Evolutionary conservation across 2,888 invertebrate species (phyloP), one percentile per base, ranked within the genome.

Genomic region (Spodoptera exigua): DNA sequence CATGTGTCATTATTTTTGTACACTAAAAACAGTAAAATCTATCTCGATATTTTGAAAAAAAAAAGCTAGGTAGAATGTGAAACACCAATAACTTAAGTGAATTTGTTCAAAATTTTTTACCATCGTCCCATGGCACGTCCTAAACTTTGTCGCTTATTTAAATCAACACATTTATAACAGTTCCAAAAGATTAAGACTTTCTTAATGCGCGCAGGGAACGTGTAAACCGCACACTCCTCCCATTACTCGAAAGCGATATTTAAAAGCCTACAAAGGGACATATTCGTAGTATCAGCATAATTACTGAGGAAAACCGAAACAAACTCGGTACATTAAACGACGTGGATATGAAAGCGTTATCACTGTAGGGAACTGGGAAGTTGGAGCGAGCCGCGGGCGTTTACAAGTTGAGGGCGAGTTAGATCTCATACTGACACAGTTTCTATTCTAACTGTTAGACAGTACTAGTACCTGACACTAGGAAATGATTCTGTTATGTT

Each of bases 341-440:
- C 75, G 70, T 78, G 74, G 77, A 78, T 82, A 76, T 77, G 82
- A 82, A 85, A 84, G 79, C 80, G 80, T 86, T 87, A 87, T 87
- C 84, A 82, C 80, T 82, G 78, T 76, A 51, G 76, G 66, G 5
- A 27, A 27, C 27, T 27, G 27, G 61, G 66, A 84, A 84, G 78
- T 85, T 85, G 66, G 61, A 55, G 34, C 41, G 60, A 41, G 59
- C 83, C 76, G 60, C 76, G 55, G 74, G 86, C 84, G 77, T 83
- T 84, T 81, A 78, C 73, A 83, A 85, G 80, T 87, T 78, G 69
- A 78, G 70, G 70, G 32, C 72, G 74, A 83, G 82, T 81, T 81
- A 79, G 78, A 85, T 81, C 82, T 81, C 80, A 81, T 82, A 85
- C 82, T 80, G 82, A 83, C 83, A 82, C 76, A 83, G 80, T 85